Evolutionary conservation across 2,888 invertebrate species (phyloP).

Genomic region (Hydriomena furcata): DNA sequence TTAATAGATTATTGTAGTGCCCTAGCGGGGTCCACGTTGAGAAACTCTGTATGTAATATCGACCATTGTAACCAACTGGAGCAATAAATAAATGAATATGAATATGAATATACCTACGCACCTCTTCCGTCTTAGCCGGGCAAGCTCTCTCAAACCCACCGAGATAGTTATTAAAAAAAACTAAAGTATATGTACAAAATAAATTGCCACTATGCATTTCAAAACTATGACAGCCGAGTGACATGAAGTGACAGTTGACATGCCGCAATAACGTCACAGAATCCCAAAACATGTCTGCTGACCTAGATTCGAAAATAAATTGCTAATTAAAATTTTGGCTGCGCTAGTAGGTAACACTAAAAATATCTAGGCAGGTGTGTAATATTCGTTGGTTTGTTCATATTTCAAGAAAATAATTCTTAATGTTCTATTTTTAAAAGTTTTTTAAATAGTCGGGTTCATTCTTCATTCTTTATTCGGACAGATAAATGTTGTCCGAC

Average conservation of each 20-base stretch:
- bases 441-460: background rate
- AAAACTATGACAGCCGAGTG: constrained; percentile 32
- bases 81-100: too few relatives aligned
- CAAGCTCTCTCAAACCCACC: background rate
- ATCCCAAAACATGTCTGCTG: constrained; percentile 34
- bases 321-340: constrained; percentile 41
- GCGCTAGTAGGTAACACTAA: constrained; percentile 37
- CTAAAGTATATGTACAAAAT: constrained; percentile 21
- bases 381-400: constrained; percentile 10
- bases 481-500: too few relatives aligned
- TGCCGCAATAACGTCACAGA: constrained; percentile 29
- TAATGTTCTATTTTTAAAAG: constrained; percentile 3
- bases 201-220: constrained; percentile 29
- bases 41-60: too few relatives aligned
- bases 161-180: constrained; percentile 2
- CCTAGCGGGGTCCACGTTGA: too few relatives aligned
- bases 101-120: too few relatives aligned
- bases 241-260: constrained; percentile 39
- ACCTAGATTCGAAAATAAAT: constrained; percentile 41
- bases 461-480: too few relatives aligned
- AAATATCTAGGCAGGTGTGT: constrained; percentile 29
- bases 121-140: too few relatives aligned
- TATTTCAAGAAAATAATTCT: constrained; percentile 2
- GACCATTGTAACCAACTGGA: too few relatives aligned
- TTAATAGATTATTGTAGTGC: too few relatives aligned